phyloP scores from a whole-genome alignment of 2,113 vertebrate genomes.

The Syngnathus typhle region DNA sequence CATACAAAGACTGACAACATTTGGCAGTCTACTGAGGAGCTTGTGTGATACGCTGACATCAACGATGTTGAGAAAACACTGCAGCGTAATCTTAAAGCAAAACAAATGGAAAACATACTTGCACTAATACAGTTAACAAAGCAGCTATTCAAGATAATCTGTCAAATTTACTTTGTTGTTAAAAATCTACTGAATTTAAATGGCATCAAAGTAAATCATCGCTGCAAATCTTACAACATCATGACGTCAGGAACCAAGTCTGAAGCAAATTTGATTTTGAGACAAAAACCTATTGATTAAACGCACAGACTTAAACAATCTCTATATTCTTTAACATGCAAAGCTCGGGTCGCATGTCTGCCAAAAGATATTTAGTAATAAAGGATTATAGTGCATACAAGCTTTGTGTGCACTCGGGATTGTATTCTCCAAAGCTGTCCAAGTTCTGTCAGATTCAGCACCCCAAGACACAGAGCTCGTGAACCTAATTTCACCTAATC shows the following conservation, averaged over 20 bases:
- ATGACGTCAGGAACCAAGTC: not conserved
- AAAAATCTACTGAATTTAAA: not conserved
- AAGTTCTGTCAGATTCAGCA: conserved; percentile 69
- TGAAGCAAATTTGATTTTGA: not conserved
- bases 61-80: not conserved
- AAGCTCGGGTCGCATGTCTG: conserved; percentile 19
- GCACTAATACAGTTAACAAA: not conserved
- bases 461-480: conserved; percentile 65
- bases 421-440: conserved; percentile 63
- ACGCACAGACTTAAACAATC: conserved; percentile 35
- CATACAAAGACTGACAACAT: not conserved
- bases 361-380: conserved; percentile 49
- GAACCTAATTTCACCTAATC: conserved; percentile 76
- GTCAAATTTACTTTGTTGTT: not conserved
- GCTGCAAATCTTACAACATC: not conserved
- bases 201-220: not conserved
- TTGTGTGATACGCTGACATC: not conserved
- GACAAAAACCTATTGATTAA: conserved; percentile 27
- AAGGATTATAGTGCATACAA: conserved; percentile 57
- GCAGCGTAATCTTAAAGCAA: not conserved
- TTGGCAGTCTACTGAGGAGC: not conserved
- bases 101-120: conserved; percentile 2
- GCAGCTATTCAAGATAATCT: not conserved
- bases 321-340: conserved; percentile 27
- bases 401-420: conserved; percentile 65